phyloP scores from a whole-genome alignment of 2,797 vertebrate species.

The Anas acuta region DNA sequence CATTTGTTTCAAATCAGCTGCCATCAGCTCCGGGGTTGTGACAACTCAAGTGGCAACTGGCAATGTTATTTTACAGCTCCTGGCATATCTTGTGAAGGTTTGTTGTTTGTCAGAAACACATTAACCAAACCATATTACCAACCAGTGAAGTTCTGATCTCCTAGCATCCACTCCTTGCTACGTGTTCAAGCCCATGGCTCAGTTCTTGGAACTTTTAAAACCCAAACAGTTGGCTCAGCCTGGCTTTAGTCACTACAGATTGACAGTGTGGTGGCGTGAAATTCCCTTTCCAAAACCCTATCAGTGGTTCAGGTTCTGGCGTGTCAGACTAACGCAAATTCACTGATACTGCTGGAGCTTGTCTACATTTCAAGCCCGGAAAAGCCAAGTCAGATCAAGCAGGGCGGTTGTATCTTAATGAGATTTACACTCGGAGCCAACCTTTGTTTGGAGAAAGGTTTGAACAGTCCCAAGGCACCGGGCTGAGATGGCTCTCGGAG shows the following conservation, averaged over 20 bases:
- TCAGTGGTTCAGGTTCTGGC: background rate
- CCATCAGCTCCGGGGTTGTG: background rate
- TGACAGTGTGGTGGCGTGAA: background rate
- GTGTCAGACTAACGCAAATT: background rate
- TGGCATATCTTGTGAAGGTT: background rate
- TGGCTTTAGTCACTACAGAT: background rate
- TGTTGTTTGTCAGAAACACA: background rate
- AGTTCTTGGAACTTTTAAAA: background rate
- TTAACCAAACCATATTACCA: background rate
- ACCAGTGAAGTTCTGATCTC: background rate
- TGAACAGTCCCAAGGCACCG: background rate
- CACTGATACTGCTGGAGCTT: background rate
- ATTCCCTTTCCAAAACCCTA: background rate
- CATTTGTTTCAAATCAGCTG: background rate
- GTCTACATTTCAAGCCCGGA: background rate
- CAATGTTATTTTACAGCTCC: background rate
- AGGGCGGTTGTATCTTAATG: constrained; percentile 31
- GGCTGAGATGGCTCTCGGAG: constrained; percentile 9
- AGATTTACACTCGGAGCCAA: constrained; percentile 32
- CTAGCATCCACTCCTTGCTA: background rate
- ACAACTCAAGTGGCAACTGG: background rate
- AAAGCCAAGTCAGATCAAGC: constrained; percentile 11
- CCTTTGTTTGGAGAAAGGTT: constrained; percentile 43
- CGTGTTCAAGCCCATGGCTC: background rate
- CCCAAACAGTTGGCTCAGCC: background rate